phyloP scores from a whole-genome alignment of 2,797 vertebrate species.

The Gallinago stenura region DNA sequence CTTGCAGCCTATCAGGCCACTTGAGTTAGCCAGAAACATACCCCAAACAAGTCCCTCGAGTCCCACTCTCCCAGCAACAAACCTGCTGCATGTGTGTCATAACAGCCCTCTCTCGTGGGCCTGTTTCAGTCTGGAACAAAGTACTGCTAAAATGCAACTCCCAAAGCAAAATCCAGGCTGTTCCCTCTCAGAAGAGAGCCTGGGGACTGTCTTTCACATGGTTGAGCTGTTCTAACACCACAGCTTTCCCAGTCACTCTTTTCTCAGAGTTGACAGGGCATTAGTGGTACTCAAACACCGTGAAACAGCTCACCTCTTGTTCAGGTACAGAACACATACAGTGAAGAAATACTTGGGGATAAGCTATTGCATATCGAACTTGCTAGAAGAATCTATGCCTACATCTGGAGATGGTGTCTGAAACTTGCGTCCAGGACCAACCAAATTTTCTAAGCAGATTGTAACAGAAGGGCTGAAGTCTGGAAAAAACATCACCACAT shows the following conservation, averaged over 20 bases:
- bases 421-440: not conserved
- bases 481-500: not conserved
- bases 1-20: not conserved
- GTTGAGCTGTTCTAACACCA: not conserved
- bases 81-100: accelerated
- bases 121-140: not conserved
- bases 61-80: not conserved
- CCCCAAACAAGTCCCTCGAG: not conserved
- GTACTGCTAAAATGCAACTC: not conserved
- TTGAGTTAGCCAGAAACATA: not conserved
- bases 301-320: not conserved
- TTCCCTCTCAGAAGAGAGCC: not conserved
- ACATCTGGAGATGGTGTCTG: not conserved
- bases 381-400: not conserved
- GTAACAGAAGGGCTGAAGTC: not conserved
- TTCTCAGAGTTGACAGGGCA: not conserved
- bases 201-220: not conserved
- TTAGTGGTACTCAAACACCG: not conserved
- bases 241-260: not conserved
- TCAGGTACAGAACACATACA: accelerated
- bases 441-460: not conserved
- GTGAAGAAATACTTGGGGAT: not conserved
- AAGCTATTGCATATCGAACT: not conserved
- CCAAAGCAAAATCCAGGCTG: not conserved
- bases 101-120: not conserved